Conservation (phyloP, 2,797 vertebrate species). For the Trachurus trachurus region DNA sequence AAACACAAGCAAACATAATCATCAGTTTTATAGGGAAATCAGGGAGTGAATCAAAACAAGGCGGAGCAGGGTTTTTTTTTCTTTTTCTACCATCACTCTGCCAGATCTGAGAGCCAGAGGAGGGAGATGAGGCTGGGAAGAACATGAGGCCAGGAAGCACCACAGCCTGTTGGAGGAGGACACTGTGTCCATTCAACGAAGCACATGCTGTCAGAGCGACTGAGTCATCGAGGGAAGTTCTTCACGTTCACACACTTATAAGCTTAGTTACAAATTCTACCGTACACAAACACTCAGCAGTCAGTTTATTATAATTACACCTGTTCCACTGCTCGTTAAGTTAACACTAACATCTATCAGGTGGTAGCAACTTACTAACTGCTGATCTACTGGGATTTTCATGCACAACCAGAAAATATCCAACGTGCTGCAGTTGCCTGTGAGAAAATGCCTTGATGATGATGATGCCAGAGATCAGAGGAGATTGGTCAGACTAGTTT, state of each 20-base stretch:
- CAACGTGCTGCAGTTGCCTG: too few species aligned
- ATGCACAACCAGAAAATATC: too few species aligned
- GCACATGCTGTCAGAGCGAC: not conserved
- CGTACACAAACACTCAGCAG: not conserved
- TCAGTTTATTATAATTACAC: too few species aligned
- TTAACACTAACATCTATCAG: too few species aligned
- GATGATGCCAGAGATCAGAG: too few species aligned
- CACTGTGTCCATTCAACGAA: slow-evolving; percentile 23
- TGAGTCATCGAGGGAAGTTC: slow-evolving; percentile 28
- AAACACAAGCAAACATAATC: slow-evolving; percentile 52
- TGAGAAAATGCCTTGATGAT: too few species aligned
- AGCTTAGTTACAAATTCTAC: not conserved
- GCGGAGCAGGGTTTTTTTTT: not conserved
- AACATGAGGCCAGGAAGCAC: slow-evolving; percentile 6
- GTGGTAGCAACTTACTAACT: too few species aligned
- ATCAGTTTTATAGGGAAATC: slow-evolving; percentile 33
- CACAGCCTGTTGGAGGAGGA: slow-evolving; percentile 25
- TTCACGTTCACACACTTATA: slow-evolving; percentile 27
- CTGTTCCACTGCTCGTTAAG: too few species aligned
- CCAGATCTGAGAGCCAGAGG: slow-evolving; percentile 38
- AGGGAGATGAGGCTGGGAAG: slow-evolving; percentile 30
- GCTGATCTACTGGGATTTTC: too few species aligned
- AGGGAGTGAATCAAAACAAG: slow-evolving; percentile 40
- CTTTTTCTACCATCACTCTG: slow-evolving; percentile 34
- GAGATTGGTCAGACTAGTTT: too few species aligned